Base-by-base conservation (phyloP, 2,888 invertebrate species). In the Clanis bilineata region DNA sequence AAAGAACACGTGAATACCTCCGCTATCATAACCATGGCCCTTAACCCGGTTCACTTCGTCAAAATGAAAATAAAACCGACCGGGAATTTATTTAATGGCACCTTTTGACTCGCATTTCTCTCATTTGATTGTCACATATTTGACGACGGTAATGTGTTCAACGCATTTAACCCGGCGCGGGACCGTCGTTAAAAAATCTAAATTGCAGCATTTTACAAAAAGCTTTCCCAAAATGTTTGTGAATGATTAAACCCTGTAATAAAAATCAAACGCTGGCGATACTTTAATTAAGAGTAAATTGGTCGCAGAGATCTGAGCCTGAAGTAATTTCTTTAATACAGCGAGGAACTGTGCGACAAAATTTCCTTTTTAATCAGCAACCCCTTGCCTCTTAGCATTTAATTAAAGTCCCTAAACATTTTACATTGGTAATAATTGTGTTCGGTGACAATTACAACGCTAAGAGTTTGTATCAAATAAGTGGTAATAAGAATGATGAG, bases 381-480 rank as follows among this genome's bases (percentile, higher is more conserved):
- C 77, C 77, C 74, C 73, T 76, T 65, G 66, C 71, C 70, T 74
- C 69, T 67, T 75, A 62, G 77, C 80, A 84, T 88, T 89, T 85
- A 88, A 88, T 89, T 86, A 86, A 84, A 77, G 74, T 72, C 69
- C 70, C 78, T 77, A 82, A 85, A 85, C 81, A 84, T 80, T 85
- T 84, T 76, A 86, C 84, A 85, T 86, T 77, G 80, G 80, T 78
- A 84, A 86, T 89, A 83, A 88, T 80, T 81, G 78, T 77, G 71
- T 72, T 67, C 67, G 68, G 68, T 66, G 73, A 80, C 77, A 73
- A 75, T 78, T 66, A 74, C 69, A 74, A 76, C 78, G 28, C 76
- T 80, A 81, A 79, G 80, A 77, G 78, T 79, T 82, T 78, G 75
- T 78, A 74, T 73, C 76, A 79, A 80, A 79, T 81, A 80, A 82